These are phyloP conservation scores for Tinamus major DNA, from an alignment of 2,797 vertebrate genomes.

Conservation along the genomic window DNA sequence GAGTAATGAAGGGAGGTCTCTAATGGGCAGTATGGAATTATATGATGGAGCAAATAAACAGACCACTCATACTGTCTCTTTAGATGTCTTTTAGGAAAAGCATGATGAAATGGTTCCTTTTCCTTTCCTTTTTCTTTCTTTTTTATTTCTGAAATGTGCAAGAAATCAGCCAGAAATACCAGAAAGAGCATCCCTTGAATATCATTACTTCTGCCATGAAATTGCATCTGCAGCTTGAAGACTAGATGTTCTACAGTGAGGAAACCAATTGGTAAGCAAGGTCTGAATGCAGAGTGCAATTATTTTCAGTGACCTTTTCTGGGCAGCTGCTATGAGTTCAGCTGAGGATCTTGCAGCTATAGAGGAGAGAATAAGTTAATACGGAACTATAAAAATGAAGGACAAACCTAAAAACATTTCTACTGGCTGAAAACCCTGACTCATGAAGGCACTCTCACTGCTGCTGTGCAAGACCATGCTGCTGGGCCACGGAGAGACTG, in stretches of 20 bases:
- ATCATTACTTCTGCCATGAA: not conserved
- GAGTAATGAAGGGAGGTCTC: not conserved
- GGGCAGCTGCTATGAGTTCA: not conserved
- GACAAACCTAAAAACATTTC: not conserved
- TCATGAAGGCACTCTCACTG: not conserved
- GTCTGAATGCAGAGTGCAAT: not conserved
- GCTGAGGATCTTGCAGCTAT: not conserved
- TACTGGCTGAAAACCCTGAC: not conserved
- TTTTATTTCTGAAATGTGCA: not conserved
- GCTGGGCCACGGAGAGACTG: too few relatives aligned
- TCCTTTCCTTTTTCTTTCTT: too few relatives aligned
- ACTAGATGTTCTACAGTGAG: not conserved
- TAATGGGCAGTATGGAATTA: not conserved
- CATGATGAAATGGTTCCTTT: not conserved
- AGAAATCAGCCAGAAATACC: not conserved
- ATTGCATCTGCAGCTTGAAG: not conserved
- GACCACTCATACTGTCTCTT: not conserved
- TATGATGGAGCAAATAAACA: not conserved
- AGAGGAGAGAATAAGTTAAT: not conserved
- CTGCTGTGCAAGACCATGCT: not conserved
- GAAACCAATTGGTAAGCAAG: not conserved
- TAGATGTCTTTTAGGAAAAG: not conserved
- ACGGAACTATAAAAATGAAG: not conserved
- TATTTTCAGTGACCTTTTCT: not conserved
- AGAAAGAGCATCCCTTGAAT: not conserved